phyloP scores from a whole-genome alignment of 2,888 invertebrate genomes.

The Synergus itoensis region DNA sequence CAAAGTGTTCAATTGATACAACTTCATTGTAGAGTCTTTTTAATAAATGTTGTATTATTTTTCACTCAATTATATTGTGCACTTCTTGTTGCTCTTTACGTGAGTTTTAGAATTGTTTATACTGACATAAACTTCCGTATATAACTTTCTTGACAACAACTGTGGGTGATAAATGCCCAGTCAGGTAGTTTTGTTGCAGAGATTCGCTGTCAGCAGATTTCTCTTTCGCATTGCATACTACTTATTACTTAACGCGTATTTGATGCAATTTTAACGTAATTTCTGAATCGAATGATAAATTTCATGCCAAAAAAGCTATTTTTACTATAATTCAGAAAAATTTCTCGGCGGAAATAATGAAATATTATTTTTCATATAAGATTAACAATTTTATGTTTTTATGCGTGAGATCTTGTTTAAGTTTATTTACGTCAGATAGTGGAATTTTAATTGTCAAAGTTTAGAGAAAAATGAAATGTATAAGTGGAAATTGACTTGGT shows the following conservation, averaged over 20 bases:
- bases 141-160: not conserved
- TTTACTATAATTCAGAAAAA: too few relatives aligned
- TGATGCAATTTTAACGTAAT: not conserved
- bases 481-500: not conserved
- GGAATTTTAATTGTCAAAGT: not conserved
- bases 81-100: not conserved
- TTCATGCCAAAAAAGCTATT: not conserved
- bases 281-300: not conserved
- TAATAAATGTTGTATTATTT: not conserved
- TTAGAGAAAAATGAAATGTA: not conserved
- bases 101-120: not conserved
- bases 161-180: not conserved
- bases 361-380: too few relatives aligned
- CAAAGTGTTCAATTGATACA: too few relatives aligned
- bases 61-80: not conserved
- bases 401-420: not conserved
- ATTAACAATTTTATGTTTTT: not conserved
- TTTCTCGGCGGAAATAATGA: too few relatives aligned
- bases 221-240: not conserved
- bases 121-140: not conserved
- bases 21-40: too few relatives aligned
- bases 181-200: not conserved
- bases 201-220: not conserved
- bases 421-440: not conserved
- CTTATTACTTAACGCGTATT: not conserved